Evolutionary conservation across 2,888 invertebrate species (phyloP).

Genomic region (Melanostoma scalare): DNA sequence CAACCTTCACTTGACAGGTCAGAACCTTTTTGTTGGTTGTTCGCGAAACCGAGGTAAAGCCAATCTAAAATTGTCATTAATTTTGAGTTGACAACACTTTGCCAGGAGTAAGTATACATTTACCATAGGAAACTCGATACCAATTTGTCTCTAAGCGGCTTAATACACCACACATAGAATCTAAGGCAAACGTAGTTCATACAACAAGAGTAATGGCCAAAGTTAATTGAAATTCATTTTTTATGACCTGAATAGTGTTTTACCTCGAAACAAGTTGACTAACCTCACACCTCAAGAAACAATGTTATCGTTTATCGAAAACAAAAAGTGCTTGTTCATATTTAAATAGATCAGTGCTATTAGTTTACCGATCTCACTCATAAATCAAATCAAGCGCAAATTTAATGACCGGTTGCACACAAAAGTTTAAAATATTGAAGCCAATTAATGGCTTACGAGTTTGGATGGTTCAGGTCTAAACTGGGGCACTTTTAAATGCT

Average conservation of each 20-base stretch:
- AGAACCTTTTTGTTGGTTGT: slow-evolving; percentile 1
- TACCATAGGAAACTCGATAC: not conserved
- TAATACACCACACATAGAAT: not conserved
- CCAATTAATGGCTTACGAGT: too few relatives aligned
- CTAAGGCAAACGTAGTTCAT: slow-evolving; percentile 7
- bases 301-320: slow-evolving; percentile 20
- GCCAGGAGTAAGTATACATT: not conserved
- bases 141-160: slow-evolving; percentile 26
- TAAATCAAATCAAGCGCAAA: slow-evolving; percentile 39
- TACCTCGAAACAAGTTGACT: slow-evolving; percentile 47
- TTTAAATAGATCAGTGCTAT: slow-evolving; percentile 45
- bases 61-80: slow-evolving; percentile 34
- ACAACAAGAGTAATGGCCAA: not conserved
- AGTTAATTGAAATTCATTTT: slow-evolving; percentile 51
- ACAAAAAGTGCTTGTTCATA: slow-evolving; percentile 10
- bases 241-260: slow-evolving; percentile 39
- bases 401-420: slow-evolving; percentile 12
- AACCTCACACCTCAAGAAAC: slow-evolving; percentile 34
- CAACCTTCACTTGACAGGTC: slow-evolving; percentile 12
- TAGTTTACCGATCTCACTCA: slow-evolving; percentile 30
- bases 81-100: slow-evolving; percentile 37
- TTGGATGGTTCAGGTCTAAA: too few relatives aligned
- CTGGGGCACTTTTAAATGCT: too few relatives aligned
- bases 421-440: too few relatives aligned
- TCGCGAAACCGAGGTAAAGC: not conserved